Percentiles rank a stretch among this genome's conserved stretches.
Conservation (phyloP, 2,113 vertebrate species). For the Pituophis catenifer region DNA sequence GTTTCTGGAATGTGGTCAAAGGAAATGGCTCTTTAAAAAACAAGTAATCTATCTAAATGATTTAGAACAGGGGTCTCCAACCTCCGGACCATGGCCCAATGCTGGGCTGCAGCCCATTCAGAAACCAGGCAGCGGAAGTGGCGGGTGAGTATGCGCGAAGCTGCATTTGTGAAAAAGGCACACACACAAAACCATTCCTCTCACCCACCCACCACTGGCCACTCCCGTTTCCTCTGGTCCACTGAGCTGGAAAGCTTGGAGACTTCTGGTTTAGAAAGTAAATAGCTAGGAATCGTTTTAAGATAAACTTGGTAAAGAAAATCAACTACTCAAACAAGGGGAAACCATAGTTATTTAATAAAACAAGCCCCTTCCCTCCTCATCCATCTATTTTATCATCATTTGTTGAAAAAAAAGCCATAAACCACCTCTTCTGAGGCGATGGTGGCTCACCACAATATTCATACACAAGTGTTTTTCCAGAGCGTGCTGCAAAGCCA, state of each 20-base stretch:
- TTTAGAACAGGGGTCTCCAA: not conserved
- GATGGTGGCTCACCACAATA: not conserved
- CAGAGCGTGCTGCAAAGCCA: not conserved
- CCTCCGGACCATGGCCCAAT: no score
- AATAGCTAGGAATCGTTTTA: not conserved
- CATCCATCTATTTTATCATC: not conserved
- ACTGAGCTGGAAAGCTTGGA: not conserved
- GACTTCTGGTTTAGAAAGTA: not conserved
- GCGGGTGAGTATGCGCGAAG: fast-evolving
- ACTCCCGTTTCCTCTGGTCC: not conserved
- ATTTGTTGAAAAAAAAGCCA: not conserved
- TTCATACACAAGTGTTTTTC: not conserved
- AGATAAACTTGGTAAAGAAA: no score
- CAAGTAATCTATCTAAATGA: not conserved
- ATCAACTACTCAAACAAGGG: not conserved
- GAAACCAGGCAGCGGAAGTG: not conserved
- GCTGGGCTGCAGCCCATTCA: not conserved
- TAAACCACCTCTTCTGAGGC: not conserved
- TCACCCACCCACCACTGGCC: not conserved
- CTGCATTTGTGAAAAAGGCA: not conserved
- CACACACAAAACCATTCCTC: not conserved
- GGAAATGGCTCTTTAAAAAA: fast-evolving
- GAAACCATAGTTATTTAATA: not conserved
- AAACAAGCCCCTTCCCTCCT: not conserved
- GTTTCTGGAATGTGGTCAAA: slow-evolving; percentile 62